Conservation (phyloP, 1,140 invertebrate genomes). For the Pseudomyrmex sp. region DNA sequence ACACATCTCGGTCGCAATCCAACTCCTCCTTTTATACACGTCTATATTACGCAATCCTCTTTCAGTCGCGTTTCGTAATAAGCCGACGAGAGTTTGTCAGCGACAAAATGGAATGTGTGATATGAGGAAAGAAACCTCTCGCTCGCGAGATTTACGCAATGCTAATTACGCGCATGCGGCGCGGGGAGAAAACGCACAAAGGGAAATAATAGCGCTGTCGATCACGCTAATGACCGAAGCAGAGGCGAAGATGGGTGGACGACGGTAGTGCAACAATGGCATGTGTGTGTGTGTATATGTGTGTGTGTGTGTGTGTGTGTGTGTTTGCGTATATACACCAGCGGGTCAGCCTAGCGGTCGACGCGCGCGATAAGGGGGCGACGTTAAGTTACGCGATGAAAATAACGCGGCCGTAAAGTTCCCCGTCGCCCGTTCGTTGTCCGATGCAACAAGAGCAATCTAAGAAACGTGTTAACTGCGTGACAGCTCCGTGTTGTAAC, state of each 20-base stretch:
- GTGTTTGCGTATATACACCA: neutral
- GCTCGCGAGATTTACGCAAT: conserved; percentile 66
- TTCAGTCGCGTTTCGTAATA: conserved; percentile 32
- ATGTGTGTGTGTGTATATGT: neutral
- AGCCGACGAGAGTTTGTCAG: conserved; percentile 12
- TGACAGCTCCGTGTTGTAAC: conserved; percentile 12
- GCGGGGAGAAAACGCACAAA: conserved; percentile 59
- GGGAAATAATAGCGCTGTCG: conserved; percentile 73
- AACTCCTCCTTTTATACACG: neutral
- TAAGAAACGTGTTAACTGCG: conserved; percentile 36
- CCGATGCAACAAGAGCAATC: conserved; percentile 11
- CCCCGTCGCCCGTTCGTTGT: neutral
- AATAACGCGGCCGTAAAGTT: conserved; percentile 46
- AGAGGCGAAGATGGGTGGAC: conserved; percentile 65
- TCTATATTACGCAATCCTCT: neutral
- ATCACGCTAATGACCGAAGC: conserved; percentile 70
- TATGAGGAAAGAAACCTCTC: conserved; percentile 32
- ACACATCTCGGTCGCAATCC: neutral
- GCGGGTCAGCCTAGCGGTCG: conserved; percentile 29
- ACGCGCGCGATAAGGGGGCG: conserved; percentile 60
- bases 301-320: neutral
- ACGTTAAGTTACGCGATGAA: conserved; percentile 67
- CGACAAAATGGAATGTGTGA: conserved; percentile 28
- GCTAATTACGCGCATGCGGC: conserved; percentile 69
- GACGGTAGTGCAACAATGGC: conserved; percentile 64